phyloP scores from a whole-genome alignment of 2,888 invertebrate species.

The Acrocera orbiculus region DNA sequence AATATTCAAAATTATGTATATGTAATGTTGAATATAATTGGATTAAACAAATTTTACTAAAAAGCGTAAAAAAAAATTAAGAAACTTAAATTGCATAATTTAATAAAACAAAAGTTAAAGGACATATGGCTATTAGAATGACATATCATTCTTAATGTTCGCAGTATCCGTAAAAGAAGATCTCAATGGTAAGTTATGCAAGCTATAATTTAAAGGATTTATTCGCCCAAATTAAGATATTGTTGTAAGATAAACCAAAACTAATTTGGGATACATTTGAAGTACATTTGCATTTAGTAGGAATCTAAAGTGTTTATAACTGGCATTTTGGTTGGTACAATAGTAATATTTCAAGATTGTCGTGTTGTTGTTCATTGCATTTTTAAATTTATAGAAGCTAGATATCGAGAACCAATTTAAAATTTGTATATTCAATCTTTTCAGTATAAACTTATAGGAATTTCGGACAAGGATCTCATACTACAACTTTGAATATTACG shows the following conservation, averaged over 20 bases:
- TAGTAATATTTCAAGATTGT: constrained; percentile 6
- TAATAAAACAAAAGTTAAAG: too few species aligned
- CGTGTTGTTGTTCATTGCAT: constrained; percentile 1
- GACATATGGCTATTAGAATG: too few species aligned
- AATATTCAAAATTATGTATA: too few species aligned
- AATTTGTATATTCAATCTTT: constrained; percentile 3
- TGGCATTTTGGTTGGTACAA: background rate
- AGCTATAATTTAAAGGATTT: background rate
- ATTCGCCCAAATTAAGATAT: background rate
- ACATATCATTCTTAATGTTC: too few species aligned
- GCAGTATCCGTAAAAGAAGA: too few species aligned
- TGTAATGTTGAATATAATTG: too few species aligned
- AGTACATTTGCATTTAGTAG: constrained; percentile 4
- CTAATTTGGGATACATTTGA: background rate
- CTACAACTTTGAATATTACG: background rate
- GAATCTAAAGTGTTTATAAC: constrained; percentile 6
- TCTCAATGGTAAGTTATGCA: too few species aligned
- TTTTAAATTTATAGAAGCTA: constrained; percentile 3
- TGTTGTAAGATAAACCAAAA: background rate
- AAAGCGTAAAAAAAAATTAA: too few species aligned
- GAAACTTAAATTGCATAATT: too few species aligned
- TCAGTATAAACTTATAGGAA: too few species aligned
- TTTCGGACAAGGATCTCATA: background rate
- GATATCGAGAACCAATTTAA: constrained; percentile 6
- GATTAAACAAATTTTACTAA: too few species aligned